A percentile compares a stretch with the other conserved stretches of the same genome.
phyloP scores from a whole-genome alignment of 2,113 vertebrate species.

The Benitochromis conjunctus region DNA sequence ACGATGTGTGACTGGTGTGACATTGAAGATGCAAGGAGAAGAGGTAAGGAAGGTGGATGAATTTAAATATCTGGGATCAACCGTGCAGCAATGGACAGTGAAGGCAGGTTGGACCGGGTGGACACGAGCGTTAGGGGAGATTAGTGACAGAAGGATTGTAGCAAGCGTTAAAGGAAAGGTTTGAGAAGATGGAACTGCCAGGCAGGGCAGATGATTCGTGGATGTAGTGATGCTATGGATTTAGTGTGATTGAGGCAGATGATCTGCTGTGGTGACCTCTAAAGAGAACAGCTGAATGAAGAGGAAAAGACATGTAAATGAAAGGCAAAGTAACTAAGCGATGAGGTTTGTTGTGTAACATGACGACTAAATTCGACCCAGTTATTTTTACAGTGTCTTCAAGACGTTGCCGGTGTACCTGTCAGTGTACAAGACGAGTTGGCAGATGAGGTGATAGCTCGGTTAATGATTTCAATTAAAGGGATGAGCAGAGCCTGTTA shows the following conservation, averaged over 20 bases:
- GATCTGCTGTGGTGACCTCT: neutral
- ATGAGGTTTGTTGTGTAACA: neutral
- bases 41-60: too few relatives aligned
- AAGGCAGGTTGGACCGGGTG: neutral
- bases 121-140: neutral
- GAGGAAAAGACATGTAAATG: neutral
- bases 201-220: neutral
- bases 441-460: neutral
- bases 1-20: neutral
- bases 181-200: neutral
- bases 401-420: neutral
- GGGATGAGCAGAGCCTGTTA: neutral
- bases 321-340: neutral
- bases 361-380: neutral
- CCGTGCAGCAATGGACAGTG: neutral
- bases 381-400: neutral
- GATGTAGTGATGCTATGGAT: too few relatives aligned
- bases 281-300: neutral
- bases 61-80: too few relatives aligned
- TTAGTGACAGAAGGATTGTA: too few relatives aligned
- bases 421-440: neutral
- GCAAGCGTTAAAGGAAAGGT: too few relatives aligned
- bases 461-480: neutral
- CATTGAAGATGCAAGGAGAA: too few relatives aligned
- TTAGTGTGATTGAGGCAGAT: neutral